These are phyloP conservation scores for Parelbella ahira DNA, from an alignment of 2,888 invertebrate genomes.

Conservation along the genomic window DNA sequence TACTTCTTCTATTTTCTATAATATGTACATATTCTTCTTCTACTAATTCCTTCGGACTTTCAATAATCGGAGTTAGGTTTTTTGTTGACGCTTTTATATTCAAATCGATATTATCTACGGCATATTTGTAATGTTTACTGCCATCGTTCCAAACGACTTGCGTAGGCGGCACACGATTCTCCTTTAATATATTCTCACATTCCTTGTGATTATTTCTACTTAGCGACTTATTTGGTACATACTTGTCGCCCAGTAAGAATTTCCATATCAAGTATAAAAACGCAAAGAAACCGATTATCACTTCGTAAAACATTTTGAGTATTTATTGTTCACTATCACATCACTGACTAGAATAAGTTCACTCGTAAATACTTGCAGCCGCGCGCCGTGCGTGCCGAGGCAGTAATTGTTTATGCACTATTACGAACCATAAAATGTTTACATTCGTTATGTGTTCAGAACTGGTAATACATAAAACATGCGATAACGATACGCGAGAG, in stretches of 20 bases:
- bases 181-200: background rate
- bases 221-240: background rate
- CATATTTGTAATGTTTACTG: slow-evolving; percentile 1
- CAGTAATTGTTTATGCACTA: slow-evolving; percentile 44
- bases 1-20: slow-evolving; percentile 24
- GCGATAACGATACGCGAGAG: slow-evolving; percentile 26
- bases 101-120: background rate
- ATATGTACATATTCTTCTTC: slow-evolving; percentile 19
- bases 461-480: slow-evolving; percentile 38
- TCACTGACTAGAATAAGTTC: slow-evolving; percentile 54
- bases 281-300: slow-evolving; percentile 58
- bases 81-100: slow-evolving; percentile 5
- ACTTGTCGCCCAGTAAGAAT: slow-evolving; percentile 40
- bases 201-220: slow-evolving; percentile 14
- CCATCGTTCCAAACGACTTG: slow-evolving; percentile 1
- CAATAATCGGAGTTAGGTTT: slow-evolving; percentile 21
- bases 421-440: slow-evolving; percentile 41
- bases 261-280: slow-evolving; percentile 62
- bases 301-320: slow-evolving; percentile 64
- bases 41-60: slow-evolving; percentile 8
- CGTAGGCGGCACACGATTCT: slow-evolving; percentile 1
- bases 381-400: slow-evolving; percentile 51
- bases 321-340: slow-evolving; percentile 47
- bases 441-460: slow-evolving; percentile 33
- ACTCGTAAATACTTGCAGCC: slow-evolving; percentile 43